Evolutionary conservation across 2,113 vertebrate species (phyloP).

Genomic region (Anolis sagrei): DNA sequence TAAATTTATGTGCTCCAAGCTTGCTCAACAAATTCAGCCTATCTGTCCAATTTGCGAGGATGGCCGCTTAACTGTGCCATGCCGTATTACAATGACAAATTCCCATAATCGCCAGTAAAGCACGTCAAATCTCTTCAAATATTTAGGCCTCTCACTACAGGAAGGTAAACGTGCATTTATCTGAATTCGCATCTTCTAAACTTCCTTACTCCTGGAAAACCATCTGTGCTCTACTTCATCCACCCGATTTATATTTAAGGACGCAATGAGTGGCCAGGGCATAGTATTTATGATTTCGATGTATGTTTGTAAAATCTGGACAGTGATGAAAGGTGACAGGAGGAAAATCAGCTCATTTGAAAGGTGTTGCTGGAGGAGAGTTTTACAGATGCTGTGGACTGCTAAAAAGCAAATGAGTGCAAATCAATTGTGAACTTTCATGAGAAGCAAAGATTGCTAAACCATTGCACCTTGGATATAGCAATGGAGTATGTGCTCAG

Average conservation of each 20-base stretch:
- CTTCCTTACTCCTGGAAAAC: neutral
- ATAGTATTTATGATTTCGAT: too few relatives aligned
- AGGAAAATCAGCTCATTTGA: too few relatives aligned
- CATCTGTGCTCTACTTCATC: neutral
- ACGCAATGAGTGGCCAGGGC: neutral
- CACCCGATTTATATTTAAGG: neutral
- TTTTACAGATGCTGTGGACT: too few relatives aligned
- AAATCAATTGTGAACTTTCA: too few relatives aligned
- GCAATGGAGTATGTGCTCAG: too few relatives aligned
- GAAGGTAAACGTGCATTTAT: neutral
- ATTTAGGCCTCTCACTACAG: neutral
- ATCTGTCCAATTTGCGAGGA: conserved; percentile 21
- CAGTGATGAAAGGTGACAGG: too few relatives aligned
- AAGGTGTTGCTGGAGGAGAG: too few relatives aligned
- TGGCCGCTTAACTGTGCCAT: neutral
- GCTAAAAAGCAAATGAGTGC: too few relatives aligned
- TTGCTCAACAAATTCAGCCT: conserved; percentile 26
- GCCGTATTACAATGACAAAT: neutral
- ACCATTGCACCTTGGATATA: too few relatives aligned
- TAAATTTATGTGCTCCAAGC: conserved; percentile 12
- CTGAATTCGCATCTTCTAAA: neutral
- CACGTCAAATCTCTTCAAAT: neutral
- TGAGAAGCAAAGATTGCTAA: too few relatives aligned
- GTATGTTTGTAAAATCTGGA: too few relatives aligned
- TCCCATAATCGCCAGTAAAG: neutral